Percentiles rank a stretch among this genome's conserved stretches.
phyloP scores from a whole-genome alignment of 2,113 vertebrate species.

The Ictalurus punctatus region DNA sequence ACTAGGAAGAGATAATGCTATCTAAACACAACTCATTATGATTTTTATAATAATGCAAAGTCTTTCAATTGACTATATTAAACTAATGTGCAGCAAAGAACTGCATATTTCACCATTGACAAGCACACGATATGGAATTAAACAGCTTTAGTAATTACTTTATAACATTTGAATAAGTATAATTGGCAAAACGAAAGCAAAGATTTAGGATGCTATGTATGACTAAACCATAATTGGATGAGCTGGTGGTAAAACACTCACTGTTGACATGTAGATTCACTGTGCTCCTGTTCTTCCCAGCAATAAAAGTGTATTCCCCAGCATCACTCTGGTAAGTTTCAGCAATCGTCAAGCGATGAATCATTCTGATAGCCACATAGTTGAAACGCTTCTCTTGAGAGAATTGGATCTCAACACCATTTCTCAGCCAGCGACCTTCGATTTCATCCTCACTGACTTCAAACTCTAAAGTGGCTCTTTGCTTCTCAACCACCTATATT shows the following conservation, averaged over 20 bases:
- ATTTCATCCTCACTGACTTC: slow-evolving; percentile 96
- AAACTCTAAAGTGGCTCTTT: slow-evolving; percentile 90
- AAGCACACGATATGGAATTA: neutral
- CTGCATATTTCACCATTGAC: neutral
- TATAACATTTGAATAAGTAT: neutral
- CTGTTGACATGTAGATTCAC: slow-evolving; percentile 85
- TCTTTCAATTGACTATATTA: neutral
- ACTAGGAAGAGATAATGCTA: neutral
- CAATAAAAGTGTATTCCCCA: slow-evolving; percentile 91
- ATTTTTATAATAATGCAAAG: neutral
- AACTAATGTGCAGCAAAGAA: neutral
- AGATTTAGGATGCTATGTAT: neutral
- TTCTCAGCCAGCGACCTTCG: slow-evolving; percentile 91
- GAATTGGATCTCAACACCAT: slow-evolving; percentile 90
- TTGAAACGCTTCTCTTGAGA: slow-evolving; percentile 82
- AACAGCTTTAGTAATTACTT: neutral
- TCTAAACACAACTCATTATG: neutral
- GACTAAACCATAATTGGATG: neutral
- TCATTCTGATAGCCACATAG: slow-evolving; percentile 83
- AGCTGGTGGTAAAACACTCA: slow-evolving; percentile 64
- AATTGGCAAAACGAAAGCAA: neutral
- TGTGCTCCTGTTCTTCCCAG: slow-evolving; percentile 87
- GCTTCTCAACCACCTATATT: slow-evolving; percentile 88
- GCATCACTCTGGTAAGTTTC: slow-evolving; percentile 89
- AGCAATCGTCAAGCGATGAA: slow-evolving; percentile 90